phyloP scores from a whole-genome alignment of 2,888 invertebrate genomes.

The Germaria angustata region DNA sequence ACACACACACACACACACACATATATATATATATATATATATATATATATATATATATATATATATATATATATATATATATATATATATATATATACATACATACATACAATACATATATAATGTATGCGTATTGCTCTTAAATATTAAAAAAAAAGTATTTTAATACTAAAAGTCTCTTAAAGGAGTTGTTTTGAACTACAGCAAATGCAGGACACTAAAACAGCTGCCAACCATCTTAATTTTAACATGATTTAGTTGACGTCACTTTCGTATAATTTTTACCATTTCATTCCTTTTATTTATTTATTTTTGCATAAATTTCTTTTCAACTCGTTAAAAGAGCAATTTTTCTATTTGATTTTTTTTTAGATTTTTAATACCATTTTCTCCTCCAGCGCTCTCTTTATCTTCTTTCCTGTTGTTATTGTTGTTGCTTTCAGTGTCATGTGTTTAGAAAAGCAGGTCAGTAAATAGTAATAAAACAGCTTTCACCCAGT shows the following conservation, averaged over 20 bases:
- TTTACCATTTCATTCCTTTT: background rate
- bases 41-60: no score
- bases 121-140: no score
- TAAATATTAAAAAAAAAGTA: no score
- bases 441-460: conserved; percentile 34
- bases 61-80: no score
- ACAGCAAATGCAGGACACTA: background rate
- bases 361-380: conserved; percentile 28
- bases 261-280: background rate
- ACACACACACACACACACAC: no score
- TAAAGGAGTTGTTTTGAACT: no score
- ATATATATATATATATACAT: no score
- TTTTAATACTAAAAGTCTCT: no score
- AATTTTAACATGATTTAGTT: background rate
- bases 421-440: conserved; percentile 4
- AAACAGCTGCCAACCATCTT: background rate
- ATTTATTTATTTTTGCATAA: background rate
- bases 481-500: conserved; percentile 44
- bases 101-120: no score
- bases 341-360: conserved; percentile 28
- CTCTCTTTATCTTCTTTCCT: background rate
- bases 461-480: conserved; percentile 54
- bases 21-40: no score
- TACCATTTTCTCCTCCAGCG: background rate
- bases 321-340: conserved; percentile 15